Percentiles rank a stretch among this genome's conserved stretches.
Evolutionary conservation across 2,113 vertebrate species (phyloP).

Genomic region (Dryoscopus gambensis): DNA sequence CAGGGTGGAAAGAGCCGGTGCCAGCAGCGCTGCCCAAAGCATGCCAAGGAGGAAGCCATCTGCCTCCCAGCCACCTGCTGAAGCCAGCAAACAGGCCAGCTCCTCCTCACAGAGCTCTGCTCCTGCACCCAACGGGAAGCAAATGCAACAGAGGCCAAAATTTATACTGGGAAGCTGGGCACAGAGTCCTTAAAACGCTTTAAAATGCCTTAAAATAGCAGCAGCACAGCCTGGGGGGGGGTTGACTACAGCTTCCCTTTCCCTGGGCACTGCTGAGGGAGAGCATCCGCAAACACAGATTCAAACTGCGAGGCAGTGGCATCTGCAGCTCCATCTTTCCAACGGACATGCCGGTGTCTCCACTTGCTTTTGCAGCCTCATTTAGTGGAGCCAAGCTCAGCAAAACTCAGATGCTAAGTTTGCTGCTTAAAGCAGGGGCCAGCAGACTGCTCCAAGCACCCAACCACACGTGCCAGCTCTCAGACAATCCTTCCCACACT

Average conservation of each 20-base stretch:
- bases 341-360: accelerated
- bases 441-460: not conserved
- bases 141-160: not conserved
- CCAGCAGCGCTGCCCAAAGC: not conserved
- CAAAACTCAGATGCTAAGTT: not conserved
- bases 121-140: not conserved
- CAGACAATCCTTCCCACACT: not conserved
- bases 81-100: not conserved
- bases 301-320: not conserved
- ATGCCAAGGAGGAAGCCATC: not conserved
- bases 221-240: not conserved
- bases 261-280: not conserved
- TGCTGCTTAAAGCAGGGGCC: not conserved
- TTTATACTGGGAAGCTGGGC: not conserved
- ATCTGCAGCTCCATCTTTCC: not conserved
- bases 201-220: not conserved
- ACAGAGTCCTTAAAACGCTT: not conserved
- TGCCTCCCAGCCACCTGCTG: not conserved
- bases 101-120: not conserved
- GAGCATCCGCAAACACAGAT: not conserved
- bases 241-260: not conserved
- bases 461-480: not conserved
- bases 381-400: not conserved
- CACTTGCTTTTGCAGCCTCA: not conserved
- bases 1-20: not conserved